Evolutionary conservation across 2,113 vertebrate species (phyloP).

Genomic region (Myotis lucifugus): DNA sequence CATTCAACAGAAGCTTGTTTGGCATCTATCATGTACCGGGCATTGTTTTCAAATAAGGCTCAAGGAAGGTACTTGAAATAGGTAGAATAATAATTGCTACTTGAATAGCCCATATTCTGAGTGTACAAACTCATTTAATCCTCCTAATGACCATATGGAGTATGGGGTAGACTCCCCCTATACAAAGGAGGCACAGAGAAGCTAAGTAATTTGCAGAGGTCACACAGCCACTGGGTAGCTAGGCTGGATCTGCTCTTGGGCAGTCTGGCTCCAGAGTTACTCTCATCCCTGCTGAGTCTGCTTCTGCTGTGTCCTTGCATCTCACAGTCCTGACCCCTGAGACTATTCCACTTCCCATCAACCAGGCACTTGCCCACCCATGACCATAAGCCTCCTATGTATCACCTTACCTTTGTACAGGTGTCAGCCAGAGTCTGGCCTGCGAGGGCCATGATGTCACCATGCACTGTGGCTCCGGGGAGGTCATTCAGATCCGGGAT

Average conservation of each 20-base stretch:
- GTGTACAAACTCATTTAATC: background rate
- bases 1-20: background rate
- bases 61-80: background rate
- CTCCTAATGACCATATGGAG: background rate
- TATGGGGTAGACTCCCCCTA: background rate
- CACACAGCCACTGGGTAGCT: background rate
- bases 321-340: background rate
- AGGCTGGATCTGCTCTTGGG: background rate
- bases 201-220: background rate
- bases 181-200: background rate
- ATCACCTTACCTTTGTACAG: conserved; percentile 76
- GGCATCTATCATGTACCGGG: background rate
- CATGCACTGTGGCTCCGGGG: conserved; percentile 91
- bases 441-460: conserved; percentile 90
- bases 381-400: background rate
- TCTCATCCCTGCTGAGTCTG: background rate
- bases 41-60: background rate
- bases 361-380: too few species aligned
- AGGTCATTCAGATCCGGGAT: conserved; percentile 90
- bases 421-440: conserved; percentile 87
- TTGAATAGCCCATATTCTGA: background rate
- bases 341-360: background rate
- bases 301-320: background rate
- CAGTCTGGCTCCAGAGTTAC: background rate
- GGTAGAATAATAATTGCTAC: background rate